phyloP scores from a whole-genome alignment of 1,140 invertebrate genomes.

The Belonocnema kinseyi region DNA sequence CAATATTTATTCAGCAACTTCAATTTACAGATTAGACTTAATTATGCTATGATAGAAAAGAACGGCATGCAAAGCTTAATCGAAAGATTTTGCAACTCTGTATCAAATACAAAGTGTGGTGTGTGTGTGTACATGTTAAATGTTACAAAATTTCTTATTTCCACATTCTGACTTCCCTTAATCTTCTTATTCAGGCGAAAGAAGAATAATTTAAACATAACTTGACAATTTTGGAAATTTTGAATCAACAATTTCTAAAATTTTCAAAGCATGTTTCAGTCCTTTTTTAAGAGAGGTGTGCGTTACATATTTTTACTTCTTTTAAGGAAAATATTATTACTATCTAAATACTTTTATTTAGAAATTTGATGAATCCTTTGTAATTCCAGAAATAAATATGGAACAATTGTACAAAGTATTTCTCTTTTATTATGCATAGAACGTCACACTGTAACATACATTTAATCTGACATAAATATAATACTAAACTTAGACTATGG shows the following conservation, averaged over 20 bases:
- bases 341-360: neutral
- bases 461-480: neutral
- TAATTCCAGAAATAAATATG: neutral
- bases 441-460: neutral
- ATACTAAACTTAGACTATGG: neutral
- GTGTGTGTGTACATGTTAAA: slow-evolving; percentile 57
- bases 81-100: slow-evolving; percentile 44
- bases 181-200: slow-evolving; percentile 11
- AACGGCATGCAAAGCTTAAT: neutral
- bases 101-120: slow-evolving; percentile 65
- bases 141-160: slow-evolving; percentile 32
- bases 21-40: slow-evolving; percentile 1
- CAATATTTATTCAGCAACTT: slow-evolving; percentile 1
- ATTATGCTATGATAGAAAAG: slow-evolving; percentile 12
- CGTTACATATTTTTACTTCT: too few species aligned
- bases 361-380: neutral
- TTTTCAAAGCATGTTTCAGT: too few species aligned
- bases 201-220: neutral
- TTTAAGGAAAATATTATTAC: neutral
- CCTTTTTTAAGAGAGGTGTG: too few species aligned
- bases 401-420: slow-evolving; percentile 19
- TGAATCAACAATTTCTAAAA: too few species aligned
- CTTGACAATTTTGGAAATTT: too few species aligned
- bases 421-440: slow-evolving; percentile 7
- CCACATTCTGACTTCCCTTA: slow-evolving; percentile 34